These are phyloP conservation scores for Eutrigla gurnardus DNA, from an alignment of 2,797 vertebrate species.

Conservation along the genomic window DNA sequence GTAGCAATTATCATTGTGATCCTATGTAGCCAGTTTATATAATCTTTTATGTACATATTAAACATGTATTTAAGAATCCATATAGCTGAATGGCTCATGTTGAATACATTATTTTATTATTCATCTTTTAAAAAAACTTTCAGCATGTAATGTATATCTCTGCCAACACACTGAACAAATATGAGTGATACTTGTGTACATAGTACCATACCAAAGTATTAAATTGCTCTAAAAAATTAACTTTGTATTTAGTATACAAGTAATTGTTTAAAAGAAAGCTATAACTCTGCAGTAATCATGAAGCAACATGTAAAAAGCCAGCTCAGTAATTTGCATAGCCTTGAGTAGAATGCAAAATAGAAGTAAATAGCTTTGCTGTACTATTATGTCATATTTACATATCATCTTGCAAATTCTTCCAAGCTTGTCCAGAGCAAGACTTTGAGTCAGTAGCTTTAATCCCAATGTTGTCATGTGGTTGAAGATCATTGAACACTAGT, in stretches of 20 bases:
- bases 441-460: background rate
- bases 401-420: background rate
- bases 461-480: background rate
- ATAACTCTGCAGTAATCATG: background rate
- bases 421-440: background rate
- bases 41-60: background rate
- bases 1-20: conserved; percentile 73
- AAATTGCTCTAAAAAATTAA: conserved; percentile 1
- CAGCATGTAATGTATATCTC: background rate
- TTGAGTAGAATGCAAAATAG: background rate
- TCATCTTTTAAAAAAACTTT: background rate
- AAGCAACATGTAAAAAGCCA: background rate
- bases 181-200: background rate
- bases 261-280: background rate
- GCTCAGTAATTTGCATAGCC: background rate
- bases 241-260: background rate
- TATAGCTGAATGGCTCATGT: background rate
- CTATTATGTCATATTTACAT: background rate
- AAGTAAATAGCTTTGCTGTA: background rate
- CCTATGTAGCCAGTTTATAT: background rate
- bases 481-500: background rate
- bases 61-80: background rate
- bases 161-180: background rate
- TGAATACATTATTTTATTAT: background rate
- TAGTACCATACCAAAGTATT: background rate